These are phyloP conservation scores for Gambusia affinis DNA, from an alignment of 2,113 vertebrate genomes.

Conservation along the genomic window DNA sequence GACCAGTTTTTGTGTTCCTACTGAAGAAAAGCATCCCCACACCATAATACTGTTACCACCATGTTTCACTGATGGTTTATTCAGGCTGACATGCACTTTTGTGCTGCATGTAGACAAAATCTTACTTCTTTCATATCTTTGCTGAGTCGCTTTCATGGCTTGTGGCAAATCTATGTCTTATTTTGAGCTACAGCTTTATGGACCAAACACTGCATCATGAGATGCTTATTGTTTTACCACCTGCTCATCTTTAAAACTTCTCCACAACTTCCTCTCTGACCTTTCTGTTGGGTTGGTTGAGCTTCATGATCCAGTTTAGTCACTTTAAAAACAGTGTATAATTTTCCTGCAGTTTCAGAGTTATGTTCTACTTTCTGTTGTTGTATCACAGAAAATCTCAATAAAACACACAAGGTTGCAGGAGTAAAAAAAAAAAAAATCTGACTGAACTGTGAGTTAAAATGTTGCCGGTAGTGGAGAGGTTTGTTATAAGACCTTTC, in stretches of 20 bases:
- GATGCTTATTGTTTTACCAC: not conserved
- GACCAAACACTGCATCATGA: not conserved
- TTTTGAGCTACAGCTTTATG: not conserved
- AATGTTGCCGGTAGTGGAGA: slow-evolving; percentile 1
- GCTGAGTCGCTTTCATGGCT: not conserved
- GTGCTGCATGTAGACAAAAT: not conserved
- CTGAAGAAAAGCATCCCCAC: not conserved
- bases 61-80: not conserved
- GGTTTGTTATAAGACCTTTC: slow-evolving; percentile 38
- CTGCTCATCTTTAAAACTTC: not conserved
- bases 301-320: too few species aligned
- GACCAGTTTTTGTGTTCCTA: not conserved
- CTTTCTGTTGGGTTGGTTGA: not conserved
- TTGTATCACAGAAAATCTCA: not conserved
- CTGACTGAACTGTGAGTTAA: not conserved
- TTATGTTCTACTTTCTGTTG: not conserved
- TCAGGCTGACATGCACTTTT: not conserved
- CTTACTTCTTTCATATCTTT: not conserved
- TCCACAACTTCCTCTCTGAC: not conserved
- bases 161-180: too few species aligned
- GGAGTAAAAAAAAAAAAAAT: not conserved
- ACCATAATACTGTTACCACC: not conserved
- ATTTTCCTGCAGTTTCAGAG: not conserved
- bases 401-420: not conserved
- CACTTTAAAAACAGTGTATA: not conserved